Base-by-base conservation (phyloP, 2,888 invertebrate genomes). In the Drosophila recens region DNA sequence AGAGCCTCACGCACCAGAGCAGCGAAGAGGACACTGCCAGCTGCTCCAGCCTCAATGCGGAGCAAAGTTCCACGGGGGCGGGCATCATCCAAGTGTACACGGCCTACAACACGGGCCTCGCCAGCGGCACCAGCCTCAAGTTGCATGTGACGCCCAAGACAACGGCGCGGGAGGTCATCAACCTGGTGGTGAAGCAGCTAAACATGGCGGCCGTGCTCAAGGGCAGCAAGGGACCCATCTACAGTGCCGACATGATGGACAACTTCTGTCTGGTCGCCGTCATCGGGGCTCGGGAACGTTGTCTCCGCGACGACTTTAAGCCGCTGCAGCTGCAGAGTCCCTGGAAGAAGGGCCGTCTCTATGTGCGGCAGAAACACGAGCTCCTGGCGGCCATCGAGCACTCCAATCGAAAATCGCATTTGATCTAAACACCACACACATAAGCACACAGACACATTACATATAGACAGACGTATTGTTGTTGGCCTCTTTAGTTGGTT, bases 241-340 rank as follows among this genome's bases (percentile, higher is more conserved):
- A 97, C 90, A 95, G 96, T 0, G 95, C 96, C 2, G 97, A 97
- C 59, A 96, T 97, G 91, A 93, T 98, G 68, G 95, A 95, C 70
- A 97, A 97, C 91, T 98, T 98, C 93, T 98, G 98, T 91, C 94
- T 99, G 49, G 98, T 98, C 3, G 98, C 98, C 0, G 98, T 99
- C 33, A 98, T 99, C 66, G 99, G 99, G 0, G 98, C 98, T 0
- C 93, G 98, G 36, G 99, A 99, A 90, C 94, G 99, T 67, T 98
- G 99, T 89, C 94, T 99, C 6, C 93, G 98, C 4, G 98, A 99
- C 90, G 98, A 99, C 91, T 99, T 98, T 91, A 96, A 97, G 87
- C 98, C 98, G 0, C 93, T 99, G 20, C 97, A 97, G 85, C 93
- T 99, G 61, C 98, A 98, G 92, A 98, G 98, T 92, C 98, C 98